phyloP scores from a whole-genome alignment of 2,888 invertebrate species.

The Sthenelais limicola region DNA sequence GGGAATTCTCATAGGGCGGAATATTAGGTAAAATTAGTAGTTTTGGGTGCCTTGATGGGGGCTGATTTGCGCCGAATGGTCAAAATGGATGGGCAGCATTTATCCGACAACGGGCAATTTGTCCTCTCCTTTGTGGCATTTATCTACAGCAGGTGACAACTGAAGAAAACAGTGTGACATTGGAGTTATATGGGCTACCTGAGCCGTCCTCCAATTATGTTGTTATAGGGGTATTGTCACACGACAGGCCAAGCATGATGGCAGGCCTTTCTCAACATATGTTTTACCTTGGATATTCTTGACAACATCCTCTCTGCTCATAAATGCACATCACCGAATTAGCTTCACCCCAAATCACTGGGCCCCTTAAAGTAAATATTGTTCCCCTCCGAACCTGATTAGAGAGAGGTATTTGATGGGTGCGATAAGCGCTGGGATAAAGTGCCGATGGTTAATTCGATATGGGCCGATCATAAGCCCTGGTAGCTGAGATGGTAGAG shows the following conservation, averaged over 20 bases:
- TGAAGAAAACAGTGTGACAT: neutral
- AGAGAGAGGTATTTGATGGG: too few species aligned
- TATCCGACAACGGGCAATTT: slow-evolving; percentile 30
- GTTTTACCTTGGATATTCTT: too few species aligned
- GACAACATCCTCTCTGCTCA: too few species aligned
- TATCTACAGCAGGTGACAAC: neutral
- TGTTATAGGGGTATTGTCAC: slow-evolving; percentile 16
- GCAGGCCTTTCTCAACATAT: slow-evolving; percentile 35
- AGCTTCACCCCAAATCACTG: too few species aligned
- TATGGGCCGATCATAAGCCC: too few species aligned
- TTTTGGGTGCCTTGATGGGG: neutral
- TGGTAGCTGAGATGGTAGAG: too few species aligned
- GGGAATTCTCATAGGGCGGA: neutral
- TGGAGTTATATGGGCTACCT: neutral
- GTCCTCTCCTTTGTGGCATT: slow-evolving; percentile 9
- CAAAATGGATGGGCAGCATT: neutral
- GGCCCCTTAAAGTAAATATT: too few species aligned
- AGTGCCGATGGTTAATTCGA: too few species aligned
- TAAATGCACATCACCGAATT: too few species aligned
- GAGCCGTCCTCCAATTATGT: slow-evolving; percentile 22
- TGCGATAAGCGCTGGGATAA: too few species aligned
- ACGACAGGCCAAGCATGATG: neutral
- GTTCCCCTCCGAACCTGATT: too few species aligned
- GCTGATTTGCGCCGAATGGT: neutral
- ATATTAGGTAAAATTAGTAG: neutral